phyloP scores from a whole-genome alignment of 2,113 vertebrate genomes.

The Trochalopteron elliotii region DNA sequence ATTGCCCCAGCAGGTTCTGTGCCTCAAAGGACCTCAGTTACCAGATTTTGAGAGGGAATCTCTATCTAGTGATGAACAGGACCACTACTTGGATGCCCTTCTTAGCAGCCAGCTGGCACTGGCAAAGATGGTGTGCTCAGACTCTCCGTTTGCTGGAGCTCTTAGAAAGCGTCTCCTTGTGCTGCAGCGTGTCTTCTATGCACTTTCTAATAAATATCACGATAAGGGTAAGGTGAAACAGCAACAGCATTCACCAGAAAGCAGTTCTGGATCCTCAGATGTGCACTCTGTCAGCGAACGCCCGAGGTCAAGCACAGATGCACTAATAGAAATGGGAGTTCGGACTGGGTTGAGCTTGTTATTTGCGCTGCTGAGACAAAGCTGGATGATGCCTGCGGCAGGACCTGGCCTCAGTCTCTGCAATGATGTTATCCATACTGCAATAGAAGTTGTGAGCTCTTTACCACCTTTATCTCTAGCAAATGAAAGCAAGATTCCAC shows the following conservation, averaged over 20 bases:
- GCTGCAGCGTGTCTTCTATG: slow-evolving; percentile 95
- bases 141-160: slow-evolving; percentile 93
- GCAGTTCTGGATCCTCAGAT: slow-evolving; percentile 85
- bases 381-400: slow-evolving; percentile 89
- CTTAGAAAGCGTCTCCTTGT: slow-evolving; percentile 93
- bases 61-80: slow-evolving; percentile 96
- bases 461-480: slow-evolving; percentile 91
- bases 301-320: slow-evolving; percentile 91
- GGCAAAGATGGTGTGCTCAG: slow-evolving; percentile 98
- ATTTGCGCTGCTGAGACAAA: slow-evolving; percentile 93
- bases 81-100: slow-evolving; percentile 97
- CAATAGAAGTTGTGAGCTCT: slow-evolving; percentile 93
- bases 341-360: slow-evolving; percentile 92
- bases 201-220: slow-evolving; percentile 97
- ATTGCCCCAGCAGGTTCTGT: slow-evolving; percentile 95
- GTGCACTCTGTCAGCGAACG: slow-evolving; percentile 92
- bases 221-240: slow-evolving; percentile 97
- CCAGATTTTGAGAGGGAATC: slow-evolving; percentile 98
- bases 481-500: slow-evolving; percentile 96
- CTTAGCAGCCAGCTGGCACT: slow-evolving; percentile 95
- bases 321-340: slow-evolving; percentile 96
- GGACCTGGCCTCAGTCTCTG: slow-evolving; percentile 86
- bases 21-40: slow-evolving; percentile 96
- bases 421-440: slow-evolving; percentile 93
- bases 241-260: slow-evolving; percentile 93